phyloP scores from a whole-genome alignment of 53 echinoderm and acorn worm genomes.

The Actinopyga echinites region DNA sequence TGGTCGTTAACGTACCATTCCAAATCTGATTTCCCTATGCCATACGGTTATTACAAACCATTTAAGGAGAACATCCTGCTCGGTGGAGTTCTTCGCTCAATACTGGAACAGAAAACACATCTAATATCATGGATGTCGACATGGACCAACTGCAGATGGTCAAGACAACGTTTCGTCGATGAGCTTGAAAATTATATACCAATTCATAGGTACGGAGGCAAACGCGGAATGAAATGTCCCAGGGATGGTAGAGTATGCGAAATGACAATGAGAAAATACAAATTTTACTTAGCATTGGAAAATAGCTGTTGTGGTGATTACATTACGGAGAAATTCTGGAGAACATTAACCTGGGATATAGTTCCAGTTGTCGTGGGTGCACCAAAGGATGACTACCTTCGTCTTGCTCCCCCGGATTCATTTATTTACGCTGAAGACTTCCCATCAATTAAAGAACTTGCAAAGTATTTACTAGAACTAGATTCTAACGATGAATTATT shows the following conservation, averaged over 20 bases:
- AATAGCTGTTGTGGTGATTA: conserved; percentile 64
- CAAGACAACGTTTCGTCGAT: conserved; percentile 41
- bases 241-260: conserved; percentile 6
- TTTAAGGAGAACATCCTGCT: no score
- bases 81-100: no score
- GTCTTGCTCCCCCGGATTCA: conserved; percentile 57
- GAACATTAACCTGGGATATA: conserved; percentile 15
- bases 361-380: conserved; percentile 69
- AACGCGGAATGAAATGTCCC: conserved; percentile 42
- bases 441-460: conserved; percentile 5
- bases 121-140: conserved; percentile 60
- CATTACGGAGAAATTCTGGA: conserved; percentile 74
- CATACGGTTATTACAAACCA: no score
- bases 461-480: conserved; percentile 29
- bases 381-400: conserved; percentile 49
- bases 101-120: conserved; percentile 18
- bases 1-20: no score
- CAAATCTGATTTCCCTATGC: no score
- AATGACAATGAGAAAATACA: conserved; percentile 31
- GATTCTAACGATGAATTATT: conserved; percentile 52
- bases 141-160: conserved; percentile 57
- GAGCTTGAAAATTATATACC: conserved; percentile 45
- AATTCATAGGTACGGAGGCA: conserved; percentile 51
- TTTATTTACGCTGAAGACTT: conserved; percentile 62
- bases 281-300: conserved; percentile 67